Evolutionary conservation across 2,113 vertebrate species (phyloP).

Genomic region (Thunnus thynnus): DNA sequence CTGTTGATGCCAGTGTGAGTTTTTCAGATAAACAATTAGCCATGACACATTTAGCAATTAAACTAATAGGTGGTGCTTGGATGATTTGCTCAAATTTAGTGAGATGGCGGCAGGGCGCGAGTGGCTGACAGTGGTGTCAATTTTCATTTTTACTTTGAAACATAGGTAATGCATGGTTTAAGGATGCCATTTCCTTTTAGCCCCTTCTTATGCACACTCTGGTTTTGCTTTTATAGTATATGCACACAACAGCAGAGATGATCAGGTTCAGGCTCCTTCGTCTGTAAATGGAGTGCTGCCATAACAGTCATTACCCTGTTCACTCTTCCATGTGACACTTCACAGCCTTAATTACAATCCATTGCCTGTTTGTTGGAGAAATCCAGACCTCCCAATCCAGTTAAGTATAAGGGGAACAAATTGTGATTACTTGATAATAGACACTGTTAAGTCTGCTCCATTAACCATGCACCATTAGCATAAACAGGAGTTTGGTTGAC

Average conservation of each 20-base stretch:
- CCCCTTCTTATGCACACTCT: not conserved
- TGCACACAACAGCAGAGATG: slow-evolving; percentile 24
- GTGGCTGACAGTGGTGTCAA: not conserved
- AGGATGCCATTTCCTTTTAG: slow-evolving; percentile 8
- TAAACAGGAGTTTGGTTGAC: slow-evolving; percentile 61
- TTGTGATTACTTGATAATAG: slow-evolving; percentile 79
- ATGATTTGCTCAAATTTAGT: slow-evolving; percentile 18
- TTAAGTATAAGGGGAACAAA: slow-evolving; percentile 69
- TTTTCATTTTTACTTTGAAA: slow-evolving; percentile 6
- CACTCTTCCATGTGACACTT: slow-evolving; percentile 65
- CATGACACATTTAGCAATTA: slow-evolving; percentile 3
- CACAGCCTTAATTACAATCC: slow-evolving; percentile 67
- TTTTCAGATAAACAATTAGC: slow-evolving; percentile 26
- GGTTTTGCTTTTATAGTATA: slow-evolving; percentile 5
- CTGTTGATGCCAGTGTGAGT: not conserved
- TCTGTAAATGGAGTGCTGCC: slow-evolving; percentile 43
- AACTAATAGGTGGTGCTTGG: slow-evolving; percentile 19
- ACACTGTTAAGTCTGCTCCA: slow-evolving; percentile 65
- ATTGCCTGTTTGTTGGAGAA: slow-evolving; percentile 56
- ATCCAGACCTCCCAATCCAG: slow-evolving; percentile 60
- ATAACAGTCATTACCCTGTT: slow-evolving; percentile 61
- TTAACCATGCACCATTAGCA: slow-evolving; percentile 73
- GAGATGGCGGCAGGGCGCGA: not conserved
- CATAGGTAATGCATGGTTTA: slow-evolving; percentile 31
- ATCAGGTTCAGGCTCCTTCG: slow-evolving; percentile 37